Base-by-base conservation (phyloP, 2,113 vertebrate species). In the Apus apus region DNA sequence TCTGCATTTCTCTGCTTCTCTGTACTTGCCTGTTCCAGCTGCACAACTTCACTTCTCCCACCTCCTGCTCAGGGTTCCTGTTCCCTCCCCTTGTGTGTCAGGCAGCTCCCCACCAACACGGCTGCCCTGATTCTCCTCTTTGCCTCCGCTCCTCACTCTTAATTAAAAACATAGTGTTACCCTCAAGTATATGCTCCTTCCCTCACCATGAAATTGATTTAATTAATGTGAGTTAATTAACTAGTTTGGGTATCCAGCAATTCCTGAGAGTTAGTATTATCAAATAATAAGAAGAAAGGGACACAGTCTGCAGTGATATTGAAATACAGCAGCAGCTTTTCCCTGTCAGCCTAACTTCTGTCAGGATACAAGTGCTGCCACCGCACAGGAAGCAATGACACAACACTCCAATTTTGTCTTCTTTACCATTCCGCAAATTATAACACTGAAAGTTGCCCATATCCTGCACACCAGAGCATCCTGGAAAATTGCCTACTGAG, bases 151-250 rank as follows among this genome's bases (percentile, higher is more conserved):
- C 9, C 56, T 60, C 57, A 38, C 27, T 82, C 50, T 18, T 10
- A 82, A 83, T 67, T 74, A 74, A 62, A 62, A 96, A 71, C 40
- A 78, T 4, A 71, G n/a, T 7, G 16, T 58, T 85, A 30, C 54
- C 29, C 67, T 76, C 50, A 67, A 85, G 74, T 82, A 90, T 48
- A 20, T 9, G 43, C n/a, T 87, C 51, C 74, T 82, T 70, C 32
- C 38, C 46, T 82, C 81, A 61, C 46, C 51, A 57, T 23, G 32
- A 87, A 93, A 86, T 11, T 34, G 45, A 85, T 90, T 73, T 91
- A 95, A 94, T 77, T 91, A 85, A 93, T 67, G 38, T 83, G 75
- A 90, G 34, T 64, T 84, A 90, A 96, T 90, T 93, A 93, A 96
- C 46, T 60, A 65, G 64, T 71, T 16, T 62, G 56, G 53, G 54